These are phyloP conservation scores for Drosophila nigrodunni DNA, from an alignment of 1,140 invertebrate genomes.

Conservation along the genomic window DNA sequence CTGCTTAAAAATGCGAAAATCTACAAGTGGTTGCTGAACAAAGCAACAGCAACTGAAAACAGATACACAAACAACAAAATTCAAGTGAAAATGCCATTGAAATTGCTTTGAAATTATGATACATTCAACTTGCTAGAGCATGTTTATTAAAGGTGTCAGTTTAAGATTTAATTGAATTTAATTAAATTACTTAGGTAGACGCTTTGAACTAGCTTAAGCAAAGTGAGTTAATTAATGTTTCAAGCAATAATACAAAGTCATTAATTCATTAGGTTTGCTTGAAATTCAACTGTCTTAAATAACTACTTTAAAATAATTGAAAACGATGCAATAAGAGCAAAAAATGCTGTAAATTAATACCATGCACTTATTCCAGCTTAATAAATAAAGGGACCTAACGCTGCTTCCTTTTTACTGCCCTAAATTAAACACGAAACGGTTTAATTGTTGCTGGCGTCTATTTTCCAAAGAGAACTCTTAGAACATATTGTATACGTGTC, in stretches of 20 bases:
- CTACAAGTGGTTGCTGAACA: slow-evolving; percentile 66
- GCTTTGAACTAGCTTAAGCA: not conserved
- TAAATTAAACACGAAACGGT: too few species aligned
- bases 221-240: slow-evolving; percentile 5
- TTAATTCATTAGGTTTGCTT: slow-evolving; percentile 1
- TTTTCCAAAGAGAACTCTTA: slow-evolving; percentile 1
- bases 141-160: not conserved
- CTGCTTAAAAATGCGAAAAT: slow-evolving; percentile 72
- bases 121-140: not conserved
- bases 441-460: too few species aligned
- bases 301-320: not conserved
- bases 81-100: slow-evolving; percentile 66
- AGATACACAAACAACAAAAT: slow-evolving; percentile 17
- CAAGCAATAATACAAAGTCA: slow-evolving; percentile 11
- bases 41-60: slow-evolving; percentile 18
- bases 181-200: not conserved
- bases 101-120: slow-evolving; percentile 36
- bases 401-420: too few species aligned
- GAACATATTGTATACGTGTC: slow-evolving; percentile 1
- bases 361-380: too few species aligned
- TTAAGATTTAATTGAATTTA: slow-evolving; percentile 1
- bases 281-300: not conserved
- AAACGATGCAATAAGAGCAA: not conserved
- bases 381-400: too few species aligned
- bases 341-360: not conserved